These are phyloP conservation scores for Atherinomorus stipes DNA, from an alignment of 2,113 vertebrate genomes.

Conservation along the genomic window DNA sequence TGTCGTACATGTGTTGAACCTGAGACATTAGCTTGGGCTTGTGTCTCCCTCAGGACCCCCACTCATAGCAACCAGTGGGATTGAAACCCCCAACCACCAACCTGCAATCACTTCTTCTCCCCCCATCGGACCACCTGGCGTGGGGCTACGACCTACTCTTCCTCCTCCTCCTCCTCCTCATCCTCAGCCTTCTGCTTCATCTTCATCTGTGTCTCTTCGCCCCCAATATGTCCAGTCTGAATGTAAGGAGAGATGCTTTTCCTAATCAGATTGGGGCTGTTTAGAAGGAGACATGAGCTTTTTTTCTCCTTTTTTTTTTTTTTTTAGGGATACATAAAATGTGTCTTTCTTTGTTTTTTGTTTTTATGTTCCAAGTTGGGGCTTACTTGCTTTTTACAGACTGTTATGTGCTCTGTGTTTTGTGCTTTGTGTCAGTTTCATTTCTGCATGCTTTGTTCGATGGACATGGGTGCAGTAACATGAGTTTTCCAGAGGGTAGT, in stretches of 20 bases:
- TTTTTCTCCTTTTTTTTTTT: constrained; percentile 7
- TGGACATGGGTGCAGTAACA: constrained; percentile 49
- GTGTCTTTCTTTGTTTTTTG: too few relatives aligned
- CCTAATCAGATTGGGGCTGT: constrained; percentile 49
- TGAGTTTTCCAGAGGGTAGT: constrained; percentile 59
- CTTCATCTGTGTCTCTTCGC: constrained; percentile 84
- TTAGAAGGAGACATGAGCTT: constrained; percentile 6
- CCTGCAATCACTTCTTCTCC: constrained; percentile 89
- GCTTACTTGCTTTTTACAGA: background rate
- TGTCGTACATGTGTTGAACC: constrained; percentile 18
- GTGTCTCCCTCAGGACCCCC: constrained; percentile 89
- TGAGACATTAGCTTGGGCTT: constrained; percentile 71
- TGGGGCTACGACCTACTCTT: constrained; percentile 89
- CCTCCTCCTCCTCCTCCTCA: constrained; percentile 68
- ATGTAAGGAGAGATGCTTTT: constrained; percentile 87
- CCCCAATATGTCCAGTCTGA: constrained; percentile 95
- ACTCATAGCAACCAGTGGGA: constrained; percentile 88
- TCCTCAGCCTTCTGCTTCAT: constrained; percentile 69
- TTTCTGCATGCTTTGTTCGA: background rate
- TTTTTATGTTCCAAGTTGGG: background rate
- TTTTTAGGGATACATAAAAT: background rate
- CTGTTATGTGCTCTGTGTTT: too few relatives aligned
- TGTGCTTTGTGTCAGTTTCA: background rate
- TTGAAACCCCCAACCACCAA: constrained; percentile 89
- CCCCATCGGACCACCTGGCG: constrained; percentile 89